Evolutionary conservation across 2,113 vertebrate species (phyloP).

Genomic region (Halichoeres trimaculatus): DNA sequence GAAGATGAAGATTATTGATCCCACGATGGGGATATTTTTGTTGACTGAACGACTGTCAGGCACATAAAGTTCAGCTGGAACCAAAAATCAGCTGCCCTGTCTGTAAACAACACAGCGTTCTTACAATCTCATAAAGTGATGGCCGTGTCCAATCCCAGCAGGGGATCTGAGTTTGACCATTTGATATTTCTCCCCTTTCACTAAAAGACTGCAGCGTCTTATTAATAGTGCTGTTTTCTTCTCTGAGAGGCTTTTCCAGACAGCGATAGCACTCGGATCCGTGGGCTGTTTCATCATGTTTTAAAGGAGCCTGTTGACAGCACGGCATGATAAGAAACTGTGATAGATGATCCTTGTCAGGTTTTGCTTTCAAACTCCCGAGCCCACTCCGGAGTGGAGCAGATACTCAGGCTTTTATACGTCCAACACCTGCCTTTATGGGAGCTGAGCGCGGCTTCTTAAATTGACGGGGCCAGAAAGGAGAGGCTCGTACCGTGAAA

Average conservation of each 20-base stretch:
- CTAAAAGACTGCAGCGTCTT: conserved; percentile 14
- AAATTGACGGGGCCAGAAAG: neutral
- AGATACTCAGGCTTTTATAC: conserved; percentile 22
- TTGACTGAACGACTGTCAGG: conserved; percentile 9
- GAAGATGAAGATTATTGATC: neutral
- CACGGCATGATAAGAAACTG: conserved; percentile 56
- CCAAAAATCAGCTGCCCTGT: conserved; percentile 4
- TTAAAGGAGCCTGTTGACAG: conserved; percentile 67
- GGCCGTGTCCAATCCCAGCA: conserved; percentile 38
- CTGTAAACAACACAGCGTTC: conserved; percentile 21
- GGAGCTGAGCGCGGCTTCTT: neutral
- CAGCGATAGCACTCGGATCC: conserved; percentile 51
- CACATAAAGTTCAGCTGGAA: conserved; percentile 19
- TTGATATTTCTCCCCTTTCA: conserved; percentile 22
- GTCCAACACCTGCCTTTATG: neutral
- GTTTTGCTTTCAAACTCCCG: conserved; percentile 36
- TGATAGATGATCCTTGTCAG: conserved; percentile 62
- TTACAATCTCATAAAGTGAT: conserved; percentile 54
- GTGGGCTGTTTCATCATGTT: conserved; percentile 64
- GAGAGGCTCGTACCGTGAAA: neutral
- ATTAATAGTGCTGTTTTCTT: conserved; percentile 50
- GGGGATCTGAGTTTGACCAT: conserved; percentile 32
- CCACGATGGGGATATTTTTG: neutral
- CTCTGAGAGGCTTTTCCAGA: conserved; percentile 41
- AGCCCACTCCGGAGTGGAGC: conserved; percentile 33